A percentile compares a stretch with the other conserved stretches of the same genome.
Evolutionary conservation across 2,888 invertebrate genomes (phyloP).

Genomic region (Drosophila nigricruria): DNA sequence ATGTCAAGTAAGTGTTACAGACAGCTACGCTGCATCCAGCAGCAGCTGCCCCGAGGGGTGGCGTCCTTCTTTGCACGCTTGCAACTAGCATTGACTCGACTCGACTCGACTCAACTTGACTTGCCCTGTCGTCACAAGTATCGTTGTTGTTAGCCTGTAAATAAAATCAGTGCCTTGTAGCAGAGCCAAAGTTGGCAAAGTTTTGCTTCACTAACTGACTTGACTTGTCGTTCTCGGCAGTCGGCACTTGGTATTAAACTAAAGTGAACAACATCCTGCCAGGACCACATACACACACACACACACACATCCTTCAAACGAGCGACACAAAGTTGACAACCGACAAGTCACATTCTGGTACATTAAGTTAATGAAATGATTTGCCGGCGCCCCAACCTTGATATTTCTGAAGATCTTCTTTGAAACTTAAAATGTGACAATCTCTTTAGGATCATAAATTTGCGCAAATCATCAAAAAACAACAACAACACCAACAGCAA

Average conservation of each 20-base stretch:
- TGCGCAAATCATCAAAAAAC: conserved; percentile 55
- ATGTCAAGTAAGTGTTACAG: conserved; percentile 74
- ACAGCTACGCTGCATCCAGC: conserved; percentile 58
- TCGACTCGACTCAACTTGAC: conserved; percentile 22
- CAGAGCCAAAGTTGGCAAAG: conserved; percentile 56
- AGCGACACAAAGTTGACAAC: conserved; percentile 73
- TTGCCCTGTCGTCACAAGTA: conserved; percentile 42
- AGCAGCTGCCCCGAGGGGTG: conserved; percentile 32
- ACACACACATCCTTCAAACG: conserved; percentile 32
- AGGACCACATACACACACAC: conserved; percentile 11
- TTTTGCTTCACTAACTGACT: conserved; percentile 71
- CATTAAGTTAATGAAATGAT: conserved; percentile 81
- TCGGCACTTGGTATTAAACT: conserved; percentile 61
- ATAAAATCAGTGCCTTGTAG: conserved; percentile 73
- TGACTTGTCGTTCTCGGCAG: conserved; percentile 47
- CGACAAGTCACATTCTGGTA: conserved; percentile 77
- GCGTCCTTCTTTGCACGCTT: background rate
- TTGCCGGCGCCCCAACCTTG: conserved; percentile 17
- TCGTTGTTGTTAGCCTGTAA: conserved; percentile 47
- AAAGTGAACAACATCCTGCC: conserved; percentile 59
- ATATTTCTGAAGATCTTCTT: conserved; percentile 33
- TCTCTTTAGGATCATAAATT: conserved; percentile 65
- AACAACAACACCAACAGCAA: conserved; percentile 24
- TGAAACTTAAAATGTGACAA: conserved; percentile 61
- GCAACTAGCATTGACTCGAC: conserved; percentile 13